Percentiles rank a stretch among this genome's conserved stretches.
Evolutionary conservation across 1,140 invertebrate genomes (phyloP).

Genomic region (Drosophila gunungcola): DNA sequence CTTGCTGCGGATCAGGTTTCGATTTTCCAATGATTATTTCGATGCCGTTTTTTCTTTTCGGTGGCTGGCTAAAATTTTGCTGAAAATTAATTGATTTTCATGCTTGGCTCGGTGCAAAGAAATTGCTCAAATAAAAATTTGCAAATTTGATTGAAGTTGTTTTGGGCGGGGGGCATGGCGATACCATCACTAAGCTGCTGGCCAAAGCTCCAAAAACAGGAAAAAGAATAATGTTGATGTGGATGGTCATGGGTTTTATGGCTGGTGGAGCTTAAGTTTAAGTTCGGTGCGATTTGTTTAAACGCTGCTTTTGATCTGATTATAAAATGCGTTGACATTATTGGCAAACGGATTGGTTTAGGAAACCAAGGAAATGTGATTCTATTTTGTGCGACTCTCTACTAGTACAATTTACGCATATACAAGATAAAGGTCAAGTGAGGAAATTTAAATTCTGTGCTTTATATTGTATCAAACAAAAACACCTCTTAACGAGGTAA

Average conservation of each 20-base stretch:
- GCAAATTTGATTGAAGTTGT: slow-evolving; percentile 81
- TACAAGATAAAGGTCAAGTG: too few species aligned
- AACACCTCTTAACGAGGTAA: too few species aligned
- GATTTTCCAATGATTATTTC: slow-evolving; percentile 35
- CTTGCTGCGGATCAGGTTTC: slow-evolving; percentile 51
- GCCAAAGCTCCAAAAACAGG: slow-evolving; percentile 59
- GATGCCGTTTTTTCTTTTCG: slow-evolving; percentile 34
- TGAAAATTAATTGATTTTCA: slow-evolving; percentile 82
- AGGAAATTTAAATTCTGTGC: too few species aligned
- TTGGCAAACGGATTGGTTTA: slow-evolving; percentile 2
- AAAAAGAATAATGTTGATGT: slow-evolving; percentile 5
- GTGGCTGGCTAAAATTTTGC: slow-evolving; percentile 66
- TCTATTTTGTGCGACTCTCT: too few species aligned
- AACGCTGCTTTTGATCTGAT: slow-evolving; percentile 42
- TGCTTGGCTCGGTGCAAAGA: slow-evolving; percentile 76
- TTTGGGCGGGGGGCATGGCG: slow-evolving; percentile 30
- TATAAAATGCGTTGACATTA: slow-evolving; percentile 29
- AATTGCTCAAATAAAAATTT: slow-evolving; percentile 82
- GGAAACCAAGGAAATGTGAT: background rate
- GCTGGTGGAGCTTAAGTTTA: slow-evolving; percentile 38
- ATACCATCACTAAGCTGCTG: slow-evolving; percentile 53
- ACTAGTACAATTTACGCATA: too few species aligned
- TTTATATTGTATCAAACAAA: too few species aligned
- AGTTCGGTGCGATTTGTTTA: slow-evolving; percentile 51
- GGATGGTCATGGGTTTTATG: slow-evolving; percentile 19